A percentile compares a stretch with the other conserved stretches of the same genome.
phyloP scores from a whole-genome alignment of 1,140 invertebrate species.

The Rhagoletis pomonella region DNA sequence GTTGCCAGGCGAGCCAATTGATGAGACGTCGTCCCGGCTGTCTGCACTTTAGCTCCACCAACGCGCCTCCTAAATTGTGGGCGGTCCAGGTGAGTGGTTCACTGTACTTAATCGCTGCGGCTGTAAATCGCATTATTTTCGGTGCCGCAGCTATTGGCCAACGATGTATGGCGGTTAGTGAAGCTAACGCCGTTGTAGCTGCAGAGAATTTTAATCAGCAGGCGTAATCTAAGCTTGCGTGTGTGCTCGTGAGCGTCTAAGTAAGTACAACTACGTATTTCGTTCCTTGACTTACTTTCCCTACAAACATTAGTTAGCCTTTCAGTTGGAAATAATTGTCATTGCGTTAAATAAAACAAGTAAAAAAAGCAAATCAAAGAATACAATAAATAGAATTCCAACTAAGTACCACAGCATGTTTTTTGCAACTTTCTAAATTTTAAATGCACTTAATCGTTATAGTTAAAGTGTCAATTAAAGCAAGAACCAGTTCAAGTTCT shows the following conservation, averaged over 20 bases:
- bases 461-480: conserved; percentile 34
- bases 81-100: background rate
- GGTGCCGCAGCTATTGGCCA: background rate
- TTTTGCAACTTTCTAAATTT: conserved; percentile 48
- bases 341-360: background rate
- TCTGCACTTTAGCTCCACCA: background rate
- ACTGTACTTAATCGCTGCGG: background rate
- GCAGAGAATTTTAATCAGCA: background rate
- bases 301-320: too few relatives aligned
- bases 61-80: conserved; percentile 18
- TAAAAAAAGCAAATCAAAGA: background rate
- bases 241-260: background rate
- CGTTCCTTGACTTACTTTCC: too few relatives aligned
- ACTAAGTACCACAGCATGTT: conserved; percentile 18
- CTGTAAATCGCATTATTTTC: conserved; percentile 43
- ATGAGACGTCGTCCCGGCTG: background rate
- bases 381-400: background rate
- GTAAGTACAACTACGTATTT: too few relatives aligned
- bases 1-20: background rate
- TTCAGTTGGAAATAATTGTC: background rate
- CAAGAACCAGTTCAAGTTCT: conserved; percentile 45
- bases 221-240: background rate
- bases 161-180: too few relatives aligned
- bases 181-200: background rate
- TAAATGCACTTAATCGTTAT: conserved; percentile 25